Conservation (phyloP, 2,113 vertebrate species). For the Cardinalis cardinalis region DNA sequence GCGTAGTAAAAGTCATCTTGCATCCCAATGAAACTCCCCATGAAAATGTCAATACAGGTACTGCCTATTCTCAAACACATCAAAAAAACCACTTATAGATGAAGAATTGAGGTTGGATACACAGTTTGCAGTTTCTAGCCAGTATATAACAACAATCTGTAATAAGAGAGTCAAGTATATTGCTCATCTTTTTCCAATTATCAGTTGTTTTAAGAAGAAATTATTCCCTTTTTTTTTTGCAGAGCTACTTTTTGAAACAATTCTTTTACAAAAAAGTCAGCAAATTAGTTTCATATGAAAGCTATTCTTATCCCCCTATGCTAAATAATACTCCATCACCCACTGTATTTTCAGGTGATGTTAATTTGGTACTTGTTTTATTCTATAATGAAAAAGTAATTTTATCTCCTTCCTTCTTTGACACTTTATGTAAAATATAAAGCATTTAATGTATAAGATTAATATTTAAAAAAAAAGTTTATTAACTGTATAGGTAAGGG, state of each 20-base stretch:
- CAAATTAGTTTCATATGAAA: neutral
- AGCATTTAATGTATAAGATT: neutral
- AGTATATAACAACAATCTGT: neutral
- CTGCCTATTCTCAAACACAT: neutral
- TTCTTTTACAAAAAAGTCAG: neutral
- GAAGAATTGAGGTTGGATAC: neutral
- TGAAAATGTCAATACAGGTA: neutral
- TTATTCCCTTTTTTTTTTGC: neutral
- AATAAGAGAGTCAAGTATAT: neutral
- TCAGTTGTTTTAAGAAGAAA: neutral
- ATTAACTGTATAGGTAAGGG: neutral
- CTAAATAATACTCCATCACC: neutral
- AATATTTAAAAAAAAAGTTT: neutral
- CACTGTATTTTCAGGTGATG: neutral
- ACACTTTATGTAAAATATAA: neutral
- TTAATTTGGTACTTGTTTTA: neutral
- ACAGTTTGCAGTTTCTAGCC: neutral
- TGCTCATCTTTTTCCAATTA: neutral
- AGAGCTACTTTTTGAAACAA: neutral
- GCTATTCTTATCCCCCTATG: neutral
- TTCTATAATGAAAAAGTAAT: neutral
- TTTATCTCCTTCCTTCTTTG: neutral
- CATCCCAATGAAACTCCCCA: neutral
- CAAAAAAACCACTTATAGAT: fast-evolving
- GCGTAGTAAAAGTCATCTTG: neutral